Conservation (phyloP, 2,113 vertebrate species). For the Gulo gulo region DNA sequence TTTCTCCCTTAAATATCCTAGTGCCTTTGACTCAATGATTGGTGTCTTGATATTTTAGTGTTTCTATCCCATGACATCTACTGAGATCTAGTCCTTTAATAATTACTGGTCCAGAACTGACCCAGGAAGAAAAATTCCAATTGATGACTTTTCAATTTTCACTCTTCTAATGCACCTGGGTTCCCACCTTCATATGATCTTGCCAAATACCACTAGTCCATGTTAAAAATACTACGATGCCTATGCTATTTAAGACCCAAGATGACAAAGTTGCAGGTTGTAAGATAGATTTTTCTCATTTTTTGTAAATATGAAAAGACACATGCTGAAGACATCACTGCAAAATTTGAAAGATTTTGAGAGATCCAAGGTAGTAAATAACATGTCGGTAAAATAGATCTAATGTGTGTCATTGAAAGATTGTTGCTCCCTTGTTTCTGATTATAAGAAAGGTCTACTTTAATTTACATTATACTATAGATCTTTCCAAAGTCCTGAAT, state of each 20-base stretch:
- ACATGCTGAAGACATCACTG: background rate
- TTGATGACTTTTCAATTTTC: background rate
- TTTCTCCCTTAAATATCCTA: background rate
- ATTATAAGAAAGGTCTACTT: background rate
- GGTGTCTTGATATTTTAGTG: background rate
- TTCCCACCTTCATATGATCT: background rate
- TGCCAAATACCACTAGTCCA: background rate
- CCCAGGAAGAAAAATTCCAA: background rate
- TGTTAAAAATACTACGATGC: background rate
- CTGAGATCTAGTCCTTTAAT: background rate
- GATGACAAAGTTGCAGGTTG: background rate
- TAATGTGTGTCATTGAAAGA: background rate
- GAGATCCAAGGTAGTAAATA: background rate
- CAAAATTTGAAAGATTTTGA: background rate
- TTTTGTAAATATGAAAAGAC: background rate
- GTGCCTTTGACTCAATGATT: background rate
- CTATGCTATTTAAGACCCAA: background rate
- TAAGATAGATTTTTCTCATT: conserved; percentile 6
- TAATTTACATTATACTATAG: background rate
- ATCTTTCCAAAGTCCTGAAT: background rate
- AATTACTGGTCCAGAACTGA: background rate
- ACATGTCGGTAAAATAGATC: background rate
- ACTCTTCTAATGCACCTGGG: background rate
- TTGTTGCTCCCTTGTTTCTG: background rate
- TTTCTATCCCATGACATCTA: background rate